Percentiles rank a stretch among this genome's conserved stretches.
Conservation (phyloP, 92 coral and sea anemone species). For the Phymanthus crucifer region DNA sequence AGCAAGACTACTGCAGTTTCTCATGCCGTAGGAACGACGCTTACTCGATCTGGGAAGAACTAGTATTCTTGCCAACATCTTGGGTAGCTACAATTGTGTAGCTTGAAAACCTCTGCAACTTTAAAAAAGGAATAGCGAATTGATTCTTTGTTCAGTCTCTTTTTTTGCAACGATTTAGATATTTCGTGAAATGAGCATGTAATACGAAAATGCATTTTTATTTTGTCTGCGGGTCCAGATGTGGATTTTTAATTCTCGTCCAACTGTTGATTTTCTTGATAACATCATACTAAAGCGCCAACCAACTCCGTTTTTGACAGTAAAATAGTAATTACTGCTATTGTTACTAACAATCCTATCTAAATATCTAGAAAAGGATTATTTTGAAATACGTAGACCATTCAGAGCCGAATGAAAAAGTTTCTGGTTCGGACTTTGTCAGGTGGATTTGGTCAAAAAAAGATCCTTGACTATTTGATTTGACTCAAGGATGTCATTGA, state of each 20-base stretch:
- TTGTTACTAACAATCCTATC: neutral
- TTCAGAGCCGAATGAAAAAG: neutral
- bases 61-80: neutral
- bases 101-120: neutral
- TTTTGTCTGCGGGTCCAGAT: neutral
- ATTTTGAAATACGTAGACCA: neutral
- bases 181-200: neutral
- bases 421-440: neutral
- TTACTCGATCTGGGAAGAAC: neutral
- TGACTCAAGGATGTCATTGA: neutral
- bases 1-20: constrained; percentile 7
- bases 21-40: constrained; percentile 16
- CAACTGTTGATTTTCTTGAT: neutral
- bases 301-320: neutral
- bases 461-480: neutral
- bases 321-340: neutral
- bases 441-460: neutral
- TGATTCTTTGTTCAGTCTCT: neutral
- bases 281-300: neutral
- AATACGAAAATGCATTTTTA: neutral
- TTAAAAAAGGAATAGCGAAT: neutral
- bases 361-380: neutral
- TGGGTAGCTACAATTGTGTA: no score
- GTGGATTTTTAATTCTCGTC: neutral
- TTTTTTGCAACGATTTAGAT: neutral